These are phyloP conservation scores for Rhipidura dahli DNA, from an alignment of 2,113 vertebrate genomes.

Conservation along the genomic window DNA sequence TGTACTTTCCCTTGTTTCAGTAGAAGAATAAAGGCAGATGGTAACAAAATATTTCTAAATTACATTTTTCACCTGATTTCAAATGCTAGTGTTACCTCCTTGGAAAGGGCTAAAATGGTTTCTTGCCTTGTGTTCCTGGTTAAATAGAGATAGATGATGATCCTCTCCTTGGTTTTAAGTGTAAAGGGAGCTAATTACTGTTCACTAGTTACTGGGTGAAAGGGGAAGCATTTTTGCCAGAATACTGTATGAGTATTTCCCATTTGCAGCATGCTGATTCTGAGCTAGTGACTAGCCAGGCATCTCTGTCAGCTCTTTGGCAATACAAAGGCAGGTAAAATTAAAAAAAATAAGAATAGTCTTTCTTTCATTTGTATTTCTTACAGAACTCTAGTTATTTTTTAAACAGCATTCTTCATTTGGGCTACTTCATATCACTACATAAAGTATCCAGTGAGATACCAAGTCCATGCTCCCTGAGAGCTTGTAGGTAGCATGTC, in stretches of 20 bases:
- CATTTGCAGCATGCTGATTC: background rate
- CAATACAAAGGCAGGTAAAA: background rate
- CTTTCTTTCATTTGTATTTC: background rate
- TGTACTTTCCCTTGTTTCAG: background rate
- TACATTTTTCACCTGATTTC: conserved; percentile 6
- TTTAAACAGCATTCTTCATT: background rate
- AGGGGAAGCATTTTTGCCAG: background rate
- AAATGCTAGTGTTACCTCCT: conserved; percentile 22
- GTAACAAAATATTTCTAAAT: conserved; percentile 2
- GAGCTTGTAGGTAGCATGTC: background rate
- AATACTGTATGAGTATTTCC: background rate
- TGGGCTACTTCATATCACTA: background rate
- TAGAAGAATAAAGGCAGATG: conserved; percentile 12
- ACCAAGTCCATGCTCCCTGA: background rate
- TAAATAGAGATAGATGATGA: background rate
- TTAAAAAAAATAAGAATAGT: background rate
- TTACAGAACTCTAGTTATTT: background rate
- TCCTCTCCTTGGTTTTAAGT: background rate
- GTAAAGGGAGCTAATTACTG: background rate
- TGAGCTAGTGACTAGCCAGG: background rate
- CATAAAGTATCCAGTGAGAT: background rate
- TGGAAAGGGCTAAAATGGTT: background rate
- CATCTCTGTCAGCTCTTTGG: background rate
- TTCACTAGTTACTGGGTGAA: background rate
- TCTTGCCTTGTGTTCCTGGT: background rate